Percentiles rank a stretch among this genome's conserved stretches.
Conservation (phyloP, 2,888 invertebrate species). For the Tipula vernalis region DNA sequence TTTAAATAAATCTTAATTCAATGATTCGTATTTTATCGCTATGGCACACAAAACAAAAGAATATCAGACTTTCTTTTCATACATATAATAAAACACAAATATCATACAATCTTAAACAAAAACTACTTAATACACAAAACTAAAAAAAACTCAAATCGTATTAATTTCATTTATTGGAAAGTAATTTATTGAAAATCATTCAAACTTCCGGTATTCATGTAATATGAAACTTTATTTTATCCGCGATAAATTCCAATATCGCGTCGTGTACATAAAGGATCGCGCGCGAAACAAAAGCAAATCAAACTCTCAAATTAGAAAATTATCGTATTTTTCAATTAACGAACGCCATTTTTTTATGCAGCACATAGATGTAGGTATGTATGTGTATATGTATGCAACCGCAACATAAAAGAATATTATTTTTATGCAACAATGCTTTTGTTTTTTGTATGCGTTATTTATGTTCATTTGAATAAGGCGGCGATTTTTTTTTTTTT, state of each 20-base stretch:
- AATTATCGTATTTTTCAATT: neutral
- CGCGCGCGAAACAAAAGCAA: neutral
- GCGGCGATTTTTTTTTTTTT: no score
- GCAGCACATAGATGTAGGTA: neutral
- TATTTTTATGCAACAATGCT: no score
- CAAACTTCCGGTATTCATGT: neutral
- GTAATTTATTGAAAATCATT: neutral
- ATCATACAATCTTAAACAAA: no score
- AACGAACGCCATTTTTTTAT: neutral
- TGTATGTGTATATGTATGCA: neutral
- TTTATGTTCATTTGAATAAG: neutral
- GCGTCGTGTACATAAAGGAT: neutral
- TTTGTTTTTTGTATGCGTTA: no score
- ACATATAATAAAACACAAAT: no score
- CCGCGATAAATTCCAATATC: neutral
- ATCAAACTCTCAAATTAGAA: neutral
- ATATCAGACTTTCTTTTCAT: no score
- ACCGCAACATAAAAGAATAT: neutral
- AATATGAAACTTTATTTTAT: neutral
- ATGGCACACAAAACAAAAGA: no score
- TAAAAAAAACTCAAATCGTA: neutral
- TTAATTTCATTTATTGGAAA: neutral
- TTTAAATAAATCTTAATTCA: no score
- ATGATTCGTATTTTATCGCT: no score
- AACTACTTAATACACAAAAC: no score